phyloP scores from a whole-genome alignment of 1,140 invertebrate genomes.

The Drosophila navojoa region DNA sequence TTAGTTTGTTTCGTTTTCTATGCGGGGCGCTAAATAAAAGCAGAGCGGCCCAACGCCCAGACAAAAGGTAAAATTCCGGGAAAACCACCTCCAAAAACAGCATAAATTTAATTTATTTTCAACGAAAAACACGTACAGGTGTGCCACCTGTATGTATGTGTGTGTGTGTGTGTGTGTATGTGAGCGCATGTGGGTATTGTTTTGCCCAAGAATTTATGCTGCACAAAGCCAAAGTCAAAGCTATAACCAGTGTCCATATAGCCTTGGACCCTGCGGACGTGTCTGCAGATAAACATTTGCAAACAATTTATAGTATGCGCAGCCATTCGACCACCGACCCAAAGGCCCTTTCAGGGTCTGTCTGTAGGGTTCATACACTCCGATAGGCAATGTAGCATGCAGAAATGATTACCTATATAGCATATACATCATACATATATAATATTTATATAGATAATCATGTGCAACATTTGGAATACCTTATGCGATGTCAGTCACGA shows the following conservation, averaged over 20 bases:
- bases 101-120: constrained; percentile 81
- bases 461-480: too few species aligned
- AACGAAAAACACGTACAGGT: constrained; percentile 53
- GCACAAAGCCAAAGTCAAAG: constrained; percentile 47
- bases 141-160: constrained; percentile 31
- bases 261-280: constrained; percentile 11
- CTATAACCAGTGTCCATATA: neutral
- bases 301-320: constrained; percentile 68
- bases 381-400: neutral
- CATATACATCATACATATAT: too few species aligned
- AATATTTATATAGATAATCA: too few species aligned
- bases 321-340: constrained; percentile 1
- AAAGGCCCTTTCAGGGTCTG: neutral
- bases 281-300: constrained; percentile 63
- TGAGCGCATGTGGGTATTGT: constrained; percentile 23
- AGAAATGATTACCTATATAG: too few species aligned
- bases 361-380: neutral
- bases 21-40: constrained; percentile 56
- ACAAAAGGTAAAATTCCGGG: constrained; percentile 25
- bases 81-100: constrained; percentile 59
- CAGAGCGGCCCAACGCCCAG: constrained; percentile 10
- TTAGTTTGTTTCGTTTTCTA: constrained; percentile 43
- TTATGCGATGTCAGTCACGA: too few species aligned
- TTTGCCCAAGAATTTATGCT: constrained; percentile 44
- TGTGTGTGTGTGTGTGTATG: constrained; percentile 11